Percentiles rank a stretch among this genome's conserved stretches.
Conservation (phyloP, 2,113 vertebrate species). For the Atractosteus spatula region DNA sequence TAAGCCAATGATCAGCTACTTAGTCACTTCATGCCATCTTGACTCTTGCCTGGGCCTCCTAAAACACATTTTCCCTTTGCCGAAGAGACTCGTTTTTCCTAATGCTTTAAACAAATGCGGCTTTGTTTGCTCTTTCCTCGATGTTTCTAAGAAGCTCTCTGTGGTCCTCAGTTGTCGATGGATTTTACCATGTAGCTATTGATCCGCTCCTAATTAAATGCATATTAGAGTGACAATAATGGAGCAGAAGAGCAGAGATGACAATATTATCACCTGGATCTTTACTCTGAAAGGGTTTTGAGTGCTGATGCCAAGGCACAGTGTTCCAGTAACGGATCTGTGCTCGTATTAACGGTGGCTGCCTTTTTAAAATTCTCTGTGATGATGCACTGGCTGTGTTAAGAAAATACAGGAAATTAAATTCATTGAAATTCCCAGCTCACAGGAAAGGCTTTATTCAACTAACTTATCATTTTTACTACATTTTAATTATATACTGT, state of each 20-base stretch:
- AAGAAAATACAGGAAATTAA: no score
- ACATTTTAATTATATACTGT: no score
- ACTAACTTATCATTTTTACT: no score
- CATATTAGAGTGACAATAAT: conserved; percentile 41
- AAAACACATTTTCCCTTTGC: background rate
- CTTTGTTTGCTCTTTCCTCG: background rate
- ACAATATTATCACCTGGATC: conserved; percentile 29
- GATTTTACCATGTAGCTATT: conserved; percentile 35
- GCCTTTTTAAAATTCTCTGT: no score
- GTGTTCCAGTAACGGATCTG: no score
- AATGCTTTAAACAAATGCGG: conserved; percentile 3
- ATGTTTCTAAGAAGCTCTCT: background rate
- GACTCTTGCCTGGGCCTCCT: background rate
- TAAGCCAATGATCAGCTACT: no score
- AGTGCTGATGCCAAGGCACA: background rate
- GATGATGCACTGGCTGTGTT: no score
- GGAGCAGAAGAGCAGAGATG: conserved; percentile 38
- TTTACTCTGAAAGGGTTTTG: conserved; percentile 20
- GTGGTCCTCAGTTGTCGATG: background rate
- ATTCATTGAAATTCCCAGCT: no score
- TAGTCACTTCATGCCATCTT: no score
- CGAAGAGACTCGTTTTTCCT: no score
- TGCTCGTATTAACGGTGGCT: no score
- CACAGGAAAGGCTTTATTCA: no score
- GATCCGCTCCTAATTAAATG: conserved; percentile 53